phyloP scores from a whole-genome alignment of 2,113 vertebrate genomes.

The Hemicordylus capensis region DNA sequence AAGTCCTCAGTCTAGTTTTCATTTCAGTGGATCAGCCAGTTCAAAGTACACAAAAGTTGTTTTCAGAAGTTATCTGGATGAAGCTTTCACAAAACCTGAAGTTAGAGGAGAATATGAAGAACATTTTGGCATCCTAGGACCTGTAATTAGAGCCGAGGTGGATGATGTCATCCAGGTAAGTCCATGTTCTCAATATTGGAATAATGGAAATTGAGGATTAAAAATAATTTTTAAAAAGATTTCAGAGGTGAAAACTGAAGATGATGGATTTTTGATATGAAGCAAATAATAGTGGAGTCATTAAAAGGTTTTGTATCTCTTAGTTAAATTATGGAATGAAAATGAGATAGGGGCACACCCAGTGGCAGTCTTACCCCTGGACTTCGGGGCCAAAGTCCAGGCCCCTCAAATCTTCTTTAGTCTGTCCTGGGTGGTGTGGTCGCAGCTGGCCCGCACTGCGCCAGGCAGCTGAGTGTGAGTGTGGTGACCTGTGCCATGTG shows the following conservation, averaged over 20 bases:
- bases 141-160: conserved; percentile 91
- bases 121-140: conserved; percentile 93
- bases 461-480: too few species aligned
- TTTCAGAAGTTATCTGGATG: conserved; percentile 88
- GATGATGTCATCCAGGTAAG: conserved; percentile 89
- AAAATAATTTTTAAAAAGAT: neutral
- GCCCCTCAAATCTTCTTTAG: too few species aligned
- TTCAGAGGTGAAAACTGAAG: neutral
- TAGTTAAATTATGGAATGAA: neutral
- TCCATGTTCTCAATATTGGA: neutral
- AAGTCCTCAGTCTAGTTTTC: conserved; percentile 63
- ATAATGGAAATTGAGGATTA: neutral
- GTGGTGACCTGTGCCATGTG: too few species aligned
- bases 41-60: conserved; percentile 85
- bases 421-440: too few species aligned
- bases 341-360: neutral
- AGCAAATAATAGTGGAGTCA: neutral
- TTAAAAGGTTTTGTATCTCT: neutral
- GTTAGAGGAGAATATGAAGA: conserved; percentile 84
- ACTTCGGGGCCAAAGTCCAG: too few species aligned
- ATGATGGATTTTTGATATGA: neutral
- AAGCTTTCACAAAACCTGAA: conserved; percentile 80
- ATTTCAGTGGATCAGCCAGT: conserved; percentile 45
- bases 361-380: too few species aligned
- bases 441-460: too few species aligned